A percentile compares a stretch with the other conserved stretches of the same genome.
These are phyloP conservation scores for Oryctes rhinoceros DNA, from an alignment of 1,140 invertebrate species.

Conservation along the genomic window DNA sequence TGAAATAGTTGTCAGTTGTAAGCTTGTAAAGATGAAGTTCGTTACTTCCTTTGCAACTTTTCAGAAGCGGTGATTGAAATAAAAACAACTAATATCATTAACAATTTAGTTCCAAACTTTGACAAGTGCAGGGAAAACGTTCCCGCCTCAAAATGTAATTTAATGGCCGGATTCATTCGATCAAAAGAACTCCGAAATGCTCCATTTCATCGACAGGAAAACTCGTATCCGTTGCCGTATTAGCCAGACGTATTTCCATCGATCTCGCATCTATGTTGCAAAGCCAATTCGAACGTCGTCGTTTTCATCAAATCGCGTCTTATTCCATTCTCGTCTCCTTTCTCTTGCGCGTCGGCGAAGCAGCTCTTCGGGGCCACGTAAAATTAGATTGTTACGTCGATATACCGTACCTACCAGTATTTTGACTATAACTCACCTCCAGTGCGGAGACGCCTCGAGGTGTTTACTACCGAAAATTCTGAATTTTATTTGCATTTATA, in stretches of 20 bases:
- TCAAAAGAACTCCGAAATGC: too few relatives aligned
- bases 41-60: too few relatives aligned
- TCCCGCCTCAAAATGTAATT: too few relatives aligned
- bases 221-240: too few relatives aligned
- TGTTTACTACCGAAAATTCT: conserved; percentile 6
- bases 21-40: too few relatives aligned
- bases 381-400: conserved; percentile 34
- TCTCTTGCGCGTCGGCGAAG: not conserved
- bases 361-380: conserved; percentile 4
- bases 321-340: conserved; percentile 9
- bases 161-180: too few relatives aligned
- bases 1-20: too few relatives aligned
- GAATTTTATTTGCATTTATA: conserved; percentile 25
- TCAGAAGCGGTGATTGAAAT: too few relatives aligned
- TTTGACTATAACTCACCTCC: not conserved
- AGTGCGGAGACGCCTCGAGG: conserved; percentile 12
- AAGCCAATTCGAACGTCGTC: conserved; percentile 12
- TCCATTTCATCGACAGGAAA: too few relatives aligned
- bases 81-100: too few relatives aligned
- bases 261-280: not conserved
- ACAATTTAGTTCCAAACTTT: too few relatives aligned
- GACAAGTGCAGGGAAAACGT: too few relatives aligned
- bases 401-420: conserved; percentile 6
- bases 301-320: conserved; percentile 8
- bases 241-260: not conserved